phyloP scores from a whole-genome alignment of 1,140 invertebrate genomes.

The Drosophila tristis region DNA sequence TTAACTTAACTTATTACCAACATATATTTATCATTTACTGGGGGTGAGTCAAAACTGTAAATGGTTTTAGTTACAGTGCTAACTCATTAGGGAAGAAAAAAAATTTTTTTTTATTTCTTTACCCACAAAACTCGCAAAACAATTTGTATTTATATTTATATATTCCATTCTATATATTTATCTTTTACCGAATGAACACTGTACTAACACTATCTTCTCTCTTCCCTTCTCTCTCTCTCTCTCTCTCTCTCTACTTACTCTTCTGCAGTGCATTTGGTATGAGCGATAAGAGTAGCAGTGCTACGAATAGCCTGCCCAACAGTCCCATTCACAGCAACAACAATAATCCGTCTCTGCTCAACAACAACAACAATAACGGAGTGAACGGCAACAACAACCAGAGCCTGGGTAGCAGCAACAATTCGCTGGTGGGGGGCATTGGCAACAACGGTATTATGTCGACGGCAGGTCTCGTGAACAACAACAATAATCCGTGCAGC shows the following conservation, averaged over 20 bases:
- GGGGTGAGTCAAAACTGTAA: constrained; percentile 31
- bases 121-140: background rate
- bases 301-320: constrained; percentile 78
- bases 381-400: constrained; percentile 44
- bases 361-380: constrained; percentile 46
- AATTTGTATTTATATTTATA: background rate
- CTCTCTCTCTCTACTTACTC: constrained; percentile 44
- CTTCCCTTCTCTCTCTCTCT: constrained; percentile 35
- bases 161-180: background rate
- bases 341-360: constrained; percentile 77
- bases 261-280: constrained; percentile 87
- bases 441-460: constrained; percentile 73
- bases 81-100: background rate
- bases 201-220: constrained; percentile 5
- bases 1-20: too few relatives aligned
- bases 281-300: constrained; percentile 85
- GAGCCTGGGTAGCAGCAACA: constrained; percentile 58
- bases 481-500: constrained; percentile 86
- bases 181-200: constrained; percentile 2
- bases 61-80: constrained; percentile 4
- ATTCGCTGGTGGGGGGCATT: constrained; percentile 44
- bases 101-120: too few relatives aligned
- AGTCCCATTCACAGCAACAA: constrained; percentile 82
- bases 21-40: background rate
- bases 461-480: constrained; percentile 75